A percentile compares a stretch with the other conserved stretches of the same genome.
Evolutionary conservation across 2,113 vertebrate species (phyloP).

Genomic region (Hyaena hyaena): DNA sequence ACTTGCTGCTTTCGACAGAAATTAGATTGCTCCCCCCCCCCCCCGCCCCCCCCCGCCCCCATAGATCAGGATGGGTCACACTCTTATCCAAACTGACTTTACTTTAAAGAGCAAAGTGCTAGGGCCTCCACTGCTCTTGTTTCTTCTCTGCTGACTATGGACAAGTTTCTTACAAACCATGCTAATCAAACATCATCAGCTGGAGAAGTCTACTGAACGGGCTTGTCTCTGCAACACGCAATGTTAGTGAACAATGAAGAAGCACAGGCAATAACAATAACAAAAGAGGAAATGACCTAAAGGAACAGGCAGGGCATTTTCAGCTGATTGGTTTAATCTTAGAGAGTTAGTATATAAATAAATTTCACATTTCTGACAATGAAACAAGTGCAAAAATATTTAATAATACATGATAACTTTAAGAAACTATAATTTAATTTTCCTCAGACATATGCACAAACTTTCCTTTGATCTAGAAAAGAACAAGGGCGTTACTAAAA

Average conservation of each 20-base stretch:
- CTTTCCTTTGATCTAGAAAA: slow-evolving; percentile 7
- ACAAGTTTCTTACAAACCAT: background rate
- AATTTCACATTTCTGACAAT: background rate
- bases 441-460: background rate
- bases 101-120: background rate
- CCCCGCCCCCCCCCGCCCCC: background rate
- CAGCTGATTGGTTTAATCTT: slow-evolving; percentile 28
- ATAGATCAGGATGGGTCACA: background rate
- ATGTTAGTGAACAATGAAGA: background rate
- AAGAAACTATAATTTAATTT: background rate
- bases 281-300: background rate
- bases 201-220: background rate
- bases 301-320: background rate
- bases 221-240: background rate
- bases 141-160: background rate
- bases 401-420: background rate
- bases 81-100: background rate
- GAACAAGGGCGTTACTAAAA: background rate
- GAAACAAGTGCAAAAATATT: background rate
- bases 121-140: background rate
- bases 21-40: background rate
- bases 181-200: background rate
- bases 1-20: background rate
- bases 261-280: background rate
- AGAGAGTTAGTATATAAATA: background rate